Evolutionary conservation across 2,888 invertebrate species (phyloP), one percentile per base, ranked within the genome.

Genomic region (Melinopterus prodromus): DNA sequence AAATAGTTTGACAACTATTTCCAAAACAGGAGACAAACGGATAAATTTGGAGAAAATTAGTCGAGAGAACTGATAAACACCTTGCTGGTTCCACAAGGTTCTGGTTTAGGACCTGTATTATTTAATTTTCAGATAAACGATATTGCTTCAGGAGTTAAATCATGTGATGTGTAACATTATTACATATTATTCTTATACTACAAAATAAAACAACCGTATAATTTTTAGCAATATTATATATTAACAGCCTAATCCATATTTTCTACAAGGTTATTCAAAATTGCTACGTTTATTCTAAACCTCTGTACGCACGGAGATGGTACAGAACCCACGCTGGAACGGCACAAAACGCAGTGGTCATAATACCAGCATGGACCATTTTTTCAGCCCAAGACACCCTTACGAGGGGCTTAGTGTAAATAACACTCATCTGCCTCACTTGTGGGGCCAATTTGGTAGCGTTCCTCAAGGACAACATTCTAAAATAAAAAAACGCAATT

Each of bases 231-330:
- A 76, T 16, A 69, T 77, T 16, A 12, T 35, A 70, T 77, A 77
- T 26, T 76, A 35, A 37, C 53, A 69, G 15, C 35, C 69, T 77
- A 77, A 35, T 26, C 71, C 69, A 70, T 72, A 69, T 76, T 69
- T 26, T 79, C 71, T 80, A 77, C 78, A 77, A 77, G 71, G 71
- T 70, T 69, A 78, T 70, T 15, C 71, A 70, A 12, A 69, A 77
- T 79, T 76, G 16, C 16, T 77, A 26, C 15, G 74, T 76, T 79
- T 77, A 81, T 83, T 85, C 84, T 15, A 77, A 70, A 6, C 84
- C 85, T 83, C 86, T 87, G 85, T 89, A 90, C 70, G 87, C 81
- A 76, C 87, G 86, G 76, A 90, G 85, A 84, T 90, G 86, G 69
- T 84, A 82, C 7, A 89, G 83, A 3, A 90, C 88, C 87, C 88